A percentile compares a stretch with the other conserved stretches of the same genome.
Conservation (phyloP, 1,140 invertebrate genomes). For the Tetramorium alpestre region DNA sequence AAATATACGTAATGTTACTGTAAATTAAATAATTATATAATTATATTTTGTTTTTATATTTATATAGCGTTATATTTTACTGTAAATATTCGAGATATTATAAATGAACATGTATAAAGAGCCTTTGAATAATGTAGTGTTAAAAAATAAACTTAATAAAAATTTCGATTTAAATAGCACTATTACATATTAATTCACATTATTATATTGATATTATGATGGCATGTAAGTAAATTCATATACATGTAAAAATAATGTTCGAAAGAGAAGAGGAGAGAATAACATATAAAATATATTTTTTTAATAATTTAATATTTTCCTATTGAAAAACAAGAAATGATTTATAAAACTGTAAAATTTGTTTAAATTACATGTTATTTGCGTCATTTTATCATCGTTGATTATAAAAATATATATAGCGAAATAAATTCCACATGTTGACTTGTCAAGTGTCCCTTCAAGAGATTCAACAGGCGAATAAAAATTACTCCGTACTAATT, state of each 20-base stretch:
- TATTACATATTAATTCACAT: background rate
- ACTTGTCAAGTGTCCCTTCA: background rate
- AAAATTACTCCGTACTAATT: constrained; percentile 2
- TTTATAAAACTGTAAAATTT: background rate
- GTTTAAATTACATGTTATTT: background rate
- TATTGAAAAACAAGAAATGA: background rate
- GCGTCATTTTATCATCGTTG: background rate
- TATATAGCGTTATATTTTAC: background rate
- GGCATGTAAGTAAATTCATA: background rate
- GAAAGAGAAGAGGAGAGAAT: background rate
- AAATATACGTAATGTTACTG: background rate
- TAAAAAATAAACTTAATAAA: constrained; percentile 9
- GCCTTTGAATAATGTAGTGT: background rate
- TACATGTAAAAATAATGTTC: background rate
- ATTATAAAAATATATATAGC: background rate
- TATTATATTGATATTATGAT: background rate
- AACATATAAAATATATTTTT: background rate
- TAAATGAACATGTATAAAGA: background rate
- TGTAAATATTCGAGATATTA: background rate
- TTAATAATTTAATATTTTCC: background rate
- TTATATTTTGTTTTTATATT: background rate
- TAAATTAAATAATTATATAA: background rate
- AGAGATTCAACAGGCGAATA: background rate
- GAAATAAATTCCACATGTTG: background rate
- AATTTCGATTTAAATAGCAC: background rate